A percentile compares a stretch with the other conserved stretches of the same genome.
These are phyloP conservation scores for Vespertilio murinus DNA, from an alignment of 2,797 vertebrate species.

Conservation along the genomic window DNA sequence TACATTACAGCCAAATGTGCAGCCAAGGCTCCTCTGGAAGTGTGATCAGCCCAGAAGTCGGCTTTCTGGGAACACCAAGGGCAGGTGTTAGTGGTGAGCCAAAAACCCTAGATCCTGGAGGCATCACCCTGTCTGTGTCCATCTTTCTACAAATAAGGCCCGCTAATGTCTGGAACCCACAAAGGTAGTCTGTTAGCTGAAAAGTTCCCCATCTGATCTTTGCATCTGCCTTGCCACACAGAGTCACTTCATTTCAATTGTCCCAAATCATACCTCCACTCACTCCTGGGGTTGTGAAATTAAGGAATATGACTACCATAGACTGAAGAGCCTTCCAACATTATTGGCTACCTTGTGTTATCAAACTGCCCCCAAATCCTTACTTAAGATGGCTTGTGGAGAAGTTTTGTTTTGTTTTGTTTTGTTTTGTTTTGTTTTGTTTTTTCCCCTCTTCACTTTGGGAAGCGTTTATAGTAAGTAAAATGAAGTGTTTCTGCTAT, in stretches of 20 bases:
- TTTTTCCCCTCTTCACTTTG: not conserved
- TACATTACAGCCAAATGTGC: not conserved
- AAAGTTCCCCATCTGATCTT: not conserved
- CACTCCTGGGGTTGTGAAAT: not conserved
- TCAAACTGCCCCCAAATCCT: not conserved
- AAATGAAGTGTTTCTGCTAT: slow-evolving; percentile 39
- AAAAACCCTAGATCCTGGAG: not conserved
- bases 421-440: not conserved
- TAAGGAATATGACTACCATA: not conserved
- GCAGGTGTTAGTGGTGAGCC: not conserved
- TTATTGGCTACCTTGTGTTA: not conserved
- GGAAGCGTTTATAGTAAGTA: not conserved
- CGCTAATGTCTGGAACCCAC: not conserved
- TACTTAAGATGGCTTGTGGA: not conserved
- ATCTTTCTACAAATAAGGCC: not conserved
- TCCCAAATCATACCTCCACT: not conserved
- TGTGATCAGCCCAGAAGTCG: not conserved
- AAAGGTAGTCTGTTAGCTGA: not conserved
- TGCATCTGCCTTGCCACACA: not conserved
- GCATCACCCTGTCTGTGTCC: not conserved
- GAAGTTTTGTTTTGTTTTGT: not conserved
- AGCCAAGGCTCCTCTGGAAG: not conserved
- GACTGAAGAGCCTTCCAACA: not conserved
- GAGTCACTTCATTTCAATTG: not conserved
- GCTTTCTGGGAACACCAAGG: not conserved